Base-by-base conservation (phyloP, 2,797 vertebrate genomes). In the Salmo trutta region DNA sequence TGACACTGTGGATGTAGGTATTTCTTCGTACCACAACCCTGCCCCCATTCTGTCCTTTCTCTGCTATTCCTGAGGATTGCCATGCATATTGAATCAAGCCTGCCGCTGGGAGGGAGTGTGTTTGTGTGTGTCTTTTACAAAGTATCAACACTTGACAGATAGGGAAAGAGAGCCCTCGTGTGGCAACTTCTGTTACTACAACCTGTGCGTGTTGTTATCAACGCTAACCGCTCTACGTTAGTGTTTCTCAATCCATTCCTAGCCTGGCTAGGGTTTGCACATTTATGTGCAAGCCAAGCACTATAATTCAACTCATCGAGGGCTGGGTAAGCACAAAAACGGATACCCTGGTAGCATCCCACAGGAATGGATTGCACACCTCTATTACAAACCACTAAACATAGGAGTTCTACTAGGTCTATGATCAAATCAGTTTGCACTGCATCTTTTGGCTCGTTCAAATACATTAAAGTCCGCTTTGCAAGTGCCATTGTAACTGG, bases 41-140 rank as follows among this genome's bases (percentile, higher is more conserved):
- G 92, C 91, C 91, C 51, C 91, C 51, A 75, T 71, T 77, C 33
- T 53, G 41, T 47, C 41, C 71, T 86, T 91, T 91, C 85, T 91
- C 67, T 41, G 72, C 56, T 76, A 51, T 62, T 70, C 85, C 80
- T 93, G 86, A 94, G 94, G 95, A 93, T 95, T 74, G 89, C 93
- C 95, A 93, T 93, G 93, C 94, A 96, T 95, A 95, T 95, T 95
- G 94, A 95, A 95, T 95, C 94, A 94, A 93, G 89, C 89, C 92
- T 93, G 92, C 92, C 89, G 87, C 93, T 90, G 93, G 90, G 92
- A 94, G 86, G 92, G 79, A 80, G 81, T 80, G 81, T 81, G 76
- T 79, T 71, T 77, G 79, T 83, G 78, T 80, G 79, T 82, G 81
- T 82, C 83, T 80, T 78, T 81, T 72, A 53, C 76, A 56, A 78